Percentiles rank a stretch among this genome's conserved stretches.
These are phyloP conservation scores for Stylophora pistillata DNA, from an alignment of 64 coral and sea anemone genomes.

Conservation along the genomic window DNA sequence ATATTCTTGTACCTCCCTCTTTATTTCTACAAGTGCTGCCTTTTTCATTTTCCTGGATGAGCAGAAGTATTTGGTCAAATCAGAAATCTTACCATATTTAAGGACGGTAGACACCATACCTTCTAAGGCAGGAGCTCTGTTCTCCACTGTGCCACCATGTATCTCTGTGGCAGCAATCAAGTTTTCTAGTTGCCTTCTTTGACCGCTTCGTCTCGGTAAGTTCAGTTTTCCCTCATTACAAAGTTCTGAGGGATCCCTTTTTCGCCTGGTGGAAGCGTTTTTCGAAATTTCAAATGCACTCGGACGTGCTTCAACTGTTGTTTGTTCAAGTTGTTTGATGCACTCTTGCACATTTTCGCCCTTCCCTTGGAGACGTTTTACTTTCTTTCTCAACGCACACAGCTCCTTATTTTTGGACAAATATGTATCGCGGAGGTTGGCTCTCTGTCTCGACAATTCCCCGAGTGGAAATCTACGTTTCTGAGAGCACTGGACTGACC, in stretches of 20 bases:
- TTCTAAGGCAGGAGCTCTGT: slow-evolving; percentile 53
- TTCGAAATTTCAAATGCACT: slow-evolving; percentile 43
- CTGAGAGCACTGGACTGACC: no score
- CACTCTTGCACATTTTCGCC: slow-evolving; percentile 6
- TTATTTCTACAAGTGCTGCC: slow-evolving; percentile 1
- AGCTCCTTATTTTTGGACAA: slow-evolving; percentile 8
- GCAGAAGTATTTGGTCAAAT: slow-evolving; percentile 13
- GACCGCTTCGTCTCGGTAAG: slow-evolving; percentile 42
- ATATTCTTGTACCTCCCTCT: slow-evolving; percentile 49
- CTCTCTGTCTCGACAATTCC: no score
- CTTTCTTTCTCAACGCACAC: slow-evolving; percentile 35
- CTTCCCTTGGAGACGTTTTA: not conserved
- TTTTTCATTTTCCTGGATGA: slow-evolving; percentile 27
- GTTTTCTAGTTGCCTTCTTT: slow-evolving; percentile 50
- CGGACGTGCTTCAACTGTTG: not conserved
- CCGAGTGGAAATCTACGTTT: no score
- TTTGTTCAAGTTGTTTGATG: not conserved
- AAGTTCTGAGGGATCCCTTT: slow-evolving; percentile 34
- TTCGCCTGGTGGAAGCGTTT: not conserved
- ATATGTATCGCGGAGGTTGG: no score
- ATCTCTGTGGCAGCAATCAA: slow-evolving; percentile 37
- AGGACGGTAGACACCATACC: slow-evolving; percentile 58
- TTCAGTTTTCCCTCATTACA: slow-evolving; percentile 40
- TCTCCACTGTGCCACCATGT: slow-evolving; percentile 58
- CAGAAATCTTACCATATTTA: slow-evolving; percentile 39